These are phyloP conservation scores for Apostichopus leukothele DNA, from an alignment of 53 echinoderm and acorn worm species.

Conservation along the genomic window DNA sequence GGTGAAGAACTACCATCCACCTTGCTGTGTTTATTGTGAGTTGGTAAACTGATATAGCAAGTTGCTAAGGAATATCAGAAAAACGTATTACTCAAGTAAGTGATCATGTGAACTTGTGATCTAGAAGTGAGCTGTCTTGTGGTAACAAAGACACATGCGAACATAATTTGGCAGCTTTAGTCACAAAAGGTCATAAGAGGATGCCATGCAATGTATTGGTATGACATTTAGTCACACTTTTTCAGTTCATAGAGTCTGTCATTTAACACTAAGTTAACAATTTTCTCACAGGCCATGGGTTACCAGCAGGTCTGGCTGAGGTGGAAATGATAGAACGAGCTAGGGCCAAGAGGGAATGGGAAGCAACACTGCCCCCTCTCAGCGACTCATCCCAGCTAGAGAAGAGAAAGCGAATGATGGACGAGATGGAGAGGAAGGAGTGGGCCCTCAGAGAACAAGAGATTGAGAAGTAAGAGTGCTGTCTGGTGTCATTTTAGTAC, in stretches of 20 bases:
- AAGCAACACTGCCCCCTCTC: conserved; percentile 90
- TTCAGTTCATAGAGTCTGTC: background rate
- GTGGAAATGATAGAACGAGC: conserved; percentile 99
- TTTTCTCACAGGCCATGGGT: conserved; percentile 68
- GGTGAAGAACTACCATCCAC: too few species aligned
- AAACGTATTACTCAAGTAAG: too few species aligned
- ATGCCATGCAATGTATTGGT: background rate
- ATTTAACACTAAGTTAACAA: too few species aligned
- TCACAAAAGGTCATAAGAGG: background rate
- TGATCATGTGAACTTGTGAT: too few species aligned
- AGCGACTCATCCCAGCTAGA: conserved; percentile 87
- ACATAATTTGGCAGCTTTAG: background rate
- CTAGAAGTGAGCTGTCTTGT: too few species aligned
- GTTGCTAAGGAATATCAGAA: too few species aligned
- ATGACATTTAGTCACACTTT: background rate
- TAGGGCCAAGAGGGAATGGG: conserved; percentile 93
- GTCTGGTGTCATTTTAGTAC: background rate
- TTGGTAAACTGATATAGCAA: too few species aligned
- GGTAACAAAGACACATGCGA: too few species aligned
- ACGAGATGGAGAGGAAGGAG: conserved; percentile 96
- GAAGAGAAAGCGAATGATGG: conserved; percentile 95
- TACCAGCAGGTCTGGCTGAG: conserved; percentile 95
- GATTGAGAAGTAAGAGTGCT: conserved; percentile 83
- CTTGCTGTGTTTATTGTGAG: too few species aligned
- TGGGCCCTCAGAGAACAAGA: conserved; percentile 95